Evolutionary conservation across 1,140 invertebrate species (phyloP), one percentile per base, ranked within the genome.

Genomic region (Globodera rostochiensis): DNA sequence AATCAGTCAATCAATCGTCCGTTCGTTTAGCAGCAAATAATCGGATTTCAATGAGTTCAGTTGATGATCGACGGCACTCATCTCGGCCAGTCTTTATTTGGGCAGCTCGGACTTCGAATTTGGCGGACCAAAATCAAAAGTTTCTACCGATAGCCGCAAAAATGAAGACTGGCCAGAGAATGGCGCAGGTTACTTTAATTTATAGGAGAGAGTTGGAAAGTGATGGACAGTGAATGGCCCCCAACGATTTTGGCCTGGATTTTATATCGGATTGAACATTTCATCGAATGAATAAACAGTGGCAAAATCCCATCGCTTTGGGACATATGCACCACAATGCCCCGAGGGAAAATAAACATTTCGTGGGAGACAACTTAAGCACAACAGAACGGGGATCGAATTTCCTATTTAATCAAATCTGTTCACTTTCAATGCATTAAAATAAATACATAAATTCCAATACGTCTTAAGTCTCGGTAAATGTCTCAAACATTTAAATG

Each of bases 101-200:
- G 77, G 77, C 77, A 78, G 77, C 77, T 78, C 21, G 77, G 77
- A 66, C 15, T 46, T 64, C 7, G 45, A 76, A 19, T 19, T 15
- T 6, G 11, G 6, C 49, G 46, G 21, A 46, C 69, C 53, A 67
- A 77, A 66, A 69, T n/a, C 57, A 64, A 6, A 36, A 19, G 8
- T 19, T 64, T 19, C 57, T n/a, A 46, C 64, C 77, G 70, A 71
- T 45, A 78, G 60, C 21, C 47, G 77, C 77, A 70, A 66, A 78
- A 78, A 49, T 46, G 70, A 78, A 70, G 64, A 78, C 77, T 78
- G 64, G 6, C 70, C 47, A n/a, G 57, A n/a, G 49, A n/a, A 76
- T 57, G 64, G 13, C 50, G 3, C 53, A 67, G 47, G 25, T 11
- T 4, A 76, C 6, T 19, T 36, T 15, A 9, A 76, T 13, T 11